A percentile compares a stretch with the other conserved stretches of the same genome.
phyloP scores from a whole-genome alignment of 1,140 invertebrate species.

The Parasteatoda tepidariorum region DNA sequence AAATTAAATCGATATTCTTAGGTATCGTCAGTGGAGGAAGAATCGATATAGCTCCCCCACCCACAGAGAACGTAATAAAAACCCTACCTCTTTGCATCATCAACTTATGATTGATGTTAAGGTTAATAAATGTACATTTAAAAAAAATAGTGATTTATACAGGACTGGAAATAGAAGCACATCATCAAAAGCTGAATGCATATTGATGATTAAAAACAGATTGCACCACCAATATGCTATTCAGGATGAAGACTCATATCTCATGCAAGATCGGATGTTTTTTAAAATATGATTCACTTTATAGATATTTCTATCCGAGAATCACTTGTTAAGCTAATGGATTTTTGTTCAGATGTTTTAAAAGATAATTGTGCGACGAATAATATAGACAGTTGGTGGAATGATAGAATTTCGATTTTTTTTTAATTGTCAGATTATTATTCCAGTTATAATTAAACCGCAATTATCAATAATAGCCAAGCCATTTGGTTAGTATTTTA shows the following conservation, averaged over 20 bases:
- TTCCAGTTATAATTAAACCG: too few relatives aligned
- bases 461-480: too few relatives aligned
- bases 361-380: neutral
- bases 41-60: neutral
- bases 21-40: neutral
- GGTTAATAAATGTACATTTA: neutral
- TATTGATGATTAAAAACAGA: constrained; percentile 42
- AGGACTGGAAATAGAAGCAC: neutral
- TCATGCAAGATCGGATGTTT: neutral
- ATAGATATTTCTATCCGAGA: constrained; percentile 17
- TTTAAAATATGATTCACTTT: constrained; percentile 28
- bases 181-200: constrained; percentile 17
- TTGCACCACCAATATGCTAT: neutral
- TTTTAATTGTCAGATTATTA: too few relatives aligned
- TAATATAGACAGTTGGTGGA: too few relatives aligned
- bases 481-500: too few relatives aligned
- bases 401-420: too few relatives aligned
- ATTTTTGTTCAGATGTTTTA: constrained; percentile 22
- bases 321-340: constrained; percentile 47
- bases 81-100: neutral
- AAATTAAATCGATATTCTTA: neutral
- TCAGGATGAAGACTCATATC: neutral
- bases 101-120: constrained; percentile 4
- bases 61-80: neutral
- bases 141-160: constrained; percentile 17